Percentiles rank a stretch among this genome's conserved stretches.
Conservation (phyloP, 2,113 vertebrate genomes). For the Heterochromis multidens region DNA sequence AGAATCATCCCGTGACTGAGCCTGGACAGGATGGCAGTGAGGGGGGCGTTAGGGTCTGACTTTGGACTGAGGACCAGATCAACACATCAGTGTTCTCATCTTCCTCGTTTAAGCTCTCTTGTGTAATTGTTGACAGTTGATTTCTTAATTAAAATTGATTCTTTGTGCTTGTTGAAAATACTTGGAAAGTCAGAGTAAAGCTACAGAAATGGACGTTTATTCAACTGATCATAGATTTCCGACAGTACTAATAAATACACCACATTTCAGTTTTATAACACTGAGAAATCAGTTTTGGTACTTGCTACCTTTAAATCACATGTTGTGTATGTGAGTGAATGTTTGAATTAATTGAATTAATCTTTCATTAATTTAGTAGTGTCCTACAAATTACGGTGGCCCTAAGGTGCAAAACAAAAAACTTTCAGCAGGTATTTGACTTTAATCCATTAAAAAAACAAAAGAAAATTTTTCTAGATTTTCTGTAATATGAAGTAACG, state of each 20-base stretch:
- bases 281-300: not conserved
- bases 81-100: not conserved
- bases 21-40: rapidly evolving
- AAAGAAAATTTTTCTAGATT: not conserved
- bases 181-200: not conserved
- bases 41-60: not conserved
- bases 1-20: not conserved
- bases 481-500: not conserved
- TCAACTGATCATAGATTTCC: not conserved
- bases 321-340: too few relatives aligned
- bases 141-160: not conserved
- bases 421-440: not conserved
- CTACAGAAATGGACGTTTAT: rapidly evolving
- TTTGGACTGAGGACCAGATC: not conserved
- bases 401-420: not conserved
- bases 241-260: not conserved
- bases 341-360: too few relatives aligned
- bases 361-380: not conserved
- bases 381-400: rapidly evolving
- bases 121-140: rapidly evolving
- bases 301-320: too few relatives aligned
- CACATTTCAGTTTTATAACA: not conserved
- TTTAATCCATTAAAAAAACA: too few relatives aligned
- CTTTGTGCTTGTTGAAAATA: not conserved
- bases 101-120: not conserved